Evolutionary conservation across 2,888 invertebrate genomes (phyloP).

Genomic region (Drosophila rubida): DNA sequence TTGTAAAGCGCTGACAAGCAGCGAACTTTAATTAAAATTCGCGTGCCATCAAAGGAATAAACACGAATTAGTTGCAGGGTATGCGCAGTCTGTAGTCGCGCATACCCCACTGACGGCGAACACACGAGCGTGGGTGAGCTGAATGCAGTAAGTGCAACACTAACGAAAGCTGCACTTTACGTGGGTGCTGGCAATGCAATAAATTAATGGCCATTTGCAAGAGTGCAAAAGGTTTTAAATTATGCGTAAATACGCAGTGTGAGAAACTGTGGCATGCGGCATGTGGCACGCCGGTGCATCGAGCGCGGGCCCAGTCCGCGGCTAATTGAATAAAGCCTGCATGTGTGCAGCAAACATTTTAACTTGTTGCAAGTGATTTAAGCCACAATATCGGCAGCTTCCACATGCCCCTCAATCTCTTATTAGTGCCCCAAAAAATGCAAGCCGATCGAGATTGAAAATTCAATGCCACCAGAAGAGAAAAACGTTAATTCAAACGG

Average conservation of each 20-base stretch:
- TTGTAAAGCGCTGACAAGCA: neutral
- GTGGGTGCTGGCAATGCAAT: constrained; percentile 57
- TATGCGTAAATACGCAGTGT: constrained; percentile 45
- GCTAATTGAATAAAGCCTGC: constrained; percentile 48
- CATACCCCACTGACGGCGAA: too few species aligned
- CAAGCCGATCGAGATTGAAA: too few species aligned
- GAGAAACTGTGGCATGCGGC: constrained; percentile 4
- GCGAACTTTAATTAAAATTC: neutral
- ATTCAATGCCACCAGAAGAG: too few species aligned
- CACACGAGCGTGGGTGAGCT: neutral
- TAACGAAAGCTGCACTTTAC: constrained; percentile 12
- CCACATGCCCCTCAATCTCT: neutral
- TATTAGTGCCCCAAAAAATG: too few species aligned
- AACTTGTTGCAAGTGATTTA: constrained; percentile 56
- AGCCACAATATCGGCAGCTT: constrained; percentile 12
- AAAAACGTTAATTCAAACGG: neutral
- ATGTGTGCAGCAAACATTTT: constrained; percentile 39
- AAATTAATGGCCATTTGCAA: constrained; percentile 65
- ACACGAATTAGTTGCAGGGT: neutral
- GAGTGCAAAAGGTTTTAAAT: constrained; percentile 59
- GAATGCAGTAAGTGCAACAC: neutral
- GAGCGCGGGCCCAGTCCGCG: constrained; percentile 6
- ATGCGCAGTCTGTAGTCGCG: neutral
- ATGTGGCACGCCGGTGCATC: neutral
- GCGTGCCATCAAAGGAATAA: neutral